Evolutionary conservation across 1,140 invertebrate species (phyloP), one percentile per base, ranked within the genome.

Genomic region (Aphelenchoides fujianensis): DNA sequence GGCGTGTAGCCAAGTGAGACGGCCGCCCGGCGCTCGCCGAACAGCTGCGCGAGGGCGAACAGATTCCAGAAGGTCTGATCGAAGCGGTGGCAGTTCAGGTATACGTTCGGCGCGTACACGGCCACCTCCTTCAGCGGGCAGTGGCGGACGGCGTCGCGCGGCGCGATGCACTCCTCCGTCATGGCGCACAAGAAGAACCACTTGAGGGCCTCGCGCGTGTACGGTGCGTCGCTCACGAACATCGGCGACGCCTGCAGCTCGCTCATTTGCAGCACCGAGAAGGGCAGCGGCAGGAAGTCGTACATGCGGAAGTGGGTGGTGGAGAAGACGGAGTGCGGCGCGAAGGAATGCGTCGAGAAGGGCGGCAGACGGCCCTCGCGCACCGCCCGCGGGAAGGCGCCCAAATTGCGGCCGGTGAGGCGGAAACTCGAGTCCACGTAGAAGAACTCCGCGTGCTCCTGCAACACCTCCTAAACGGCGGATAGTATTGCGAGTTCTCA

Each of bases 201-300:
- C 67, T 68, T 68, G 7, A 68, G 67, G n/a, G 67, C 67, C 23
- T 68, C 9, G 12, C 68, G 68, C 19, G 68, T 70, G 64, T 68
- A 70, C 9, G 30, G 9, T 23, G 59, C 1, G 9, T 70, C 68
- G 32, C n/a, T 30, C 2, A 70, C 27, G 32, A 68, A 70, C 2
- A 23, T n/a, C 7, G 41, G 16, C 19, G 30, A 27, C 5, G 9
- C 30, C 31, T 70, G 68, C 30, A 70, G 37, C 34, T 70, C 68
- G 1, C n/a, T 19, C 30, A 19, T 69, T 9, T 70, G 19, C 7
- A 19, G 12, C n/a, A 70, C 3, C 16, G n/a, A n/a, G n/a, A 16
- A 9, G 1, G 68, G 19, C 28, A 70, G 16, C 28, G 68, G 68
- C 19, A 70, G 36, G 48, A 68, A 70, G 16, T 35, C 36, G 63